Percentiles rank a stretch among this genome's conserved stretches.
These are phyloP conservation scores for Porites rus DNA, from an alignment of 92 coral and sea anemone genomes.

Conservation along the genomic window DNA sequence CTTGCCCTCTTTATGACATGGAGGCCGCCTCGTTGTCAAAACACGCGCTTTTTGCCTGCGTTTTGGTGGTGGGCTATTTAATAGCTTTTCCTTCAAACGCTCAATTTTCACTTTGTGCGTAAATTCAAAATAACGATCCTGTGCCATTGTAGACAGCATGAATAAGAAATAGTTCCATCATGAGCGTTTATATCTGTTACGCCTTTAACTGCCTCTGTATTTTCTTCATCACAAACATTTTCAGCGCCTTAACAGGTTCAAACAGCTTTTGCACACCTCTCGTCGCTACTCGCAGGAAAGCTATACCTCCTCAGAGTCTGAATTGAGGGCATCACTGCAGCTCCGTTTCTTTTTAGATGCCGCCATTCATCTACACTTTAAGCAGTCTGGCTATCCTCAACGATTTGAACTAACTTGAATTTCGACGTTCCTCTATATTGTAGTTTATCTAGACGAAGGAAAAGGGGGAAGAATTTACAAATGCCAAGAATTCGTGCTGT, in stretches of 20 bases:
- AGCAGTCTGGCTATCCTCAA: background rate
- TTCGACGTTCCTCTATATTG: background rate
- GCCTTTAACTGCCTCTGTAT: conserved; percentile 43
- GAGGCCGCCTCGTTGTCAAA: background rate
- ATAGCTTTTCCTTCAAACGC: conserved; percentile 26
- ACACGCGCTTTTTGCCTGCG: background rate
- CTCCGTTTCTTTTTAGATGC: conserved; percentile 1
- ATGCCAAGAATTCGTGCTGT: no score
- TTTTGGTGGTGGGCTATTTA: background rate
- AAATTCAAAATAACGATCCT: conserved; percentile 48
- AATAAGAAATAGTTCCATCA: background rate
- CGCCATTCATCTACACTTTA: background rate
- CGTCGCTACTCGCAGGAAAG: background rate
- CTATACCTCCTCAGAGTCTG: background rate
- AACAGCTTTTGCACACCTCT: background rate
- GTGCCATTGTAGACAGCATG: conserved; percentile 26
- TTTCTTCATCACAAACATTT: conserved; percentile 6
- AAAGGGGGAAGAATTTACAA: background rate
- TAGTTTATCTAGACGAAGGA: background rate
- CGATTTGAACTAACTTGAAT: background rate
- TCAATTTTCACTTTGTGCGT: conserved; percentile 45
- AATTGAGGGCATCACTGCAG: background rate
- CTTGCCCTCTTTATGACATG: background rate
- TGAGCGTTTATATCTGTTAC: background rate
- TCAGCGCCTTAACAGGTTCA: background rate